phyloP scores from a whole-genome alignment of 2,113 vertebrate species.

The Semnornis frantzii region DNA sequence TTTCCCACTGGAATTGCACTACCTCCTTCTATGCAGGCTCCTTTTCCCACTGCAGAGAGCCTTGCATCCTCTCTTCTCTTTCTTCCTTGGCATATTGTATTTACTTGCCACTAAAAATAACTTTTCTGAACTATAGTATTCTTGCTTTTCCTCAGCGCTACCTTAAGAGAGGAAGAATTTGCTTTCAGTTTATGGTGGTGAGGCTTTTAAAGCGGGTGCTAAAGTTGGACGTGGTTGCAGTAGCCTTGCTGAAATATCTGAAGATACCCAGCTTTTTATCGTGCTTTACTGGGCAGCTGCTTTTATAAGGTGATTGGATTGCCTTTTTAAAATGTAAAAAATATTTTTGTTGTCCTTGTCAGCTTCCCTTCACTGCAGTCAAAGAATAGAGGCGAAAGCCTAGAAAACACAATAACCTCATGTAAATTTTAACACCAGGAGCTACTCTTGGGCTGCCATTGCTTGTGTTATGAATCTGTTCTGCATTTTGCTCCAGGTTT shows the following conservation, averaged over 20 bases:
- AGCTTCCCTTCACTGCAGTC: neutral
- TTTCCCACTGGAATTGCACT: neutral
- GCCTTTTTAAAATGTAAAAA: neutral
- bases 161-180: neutral
- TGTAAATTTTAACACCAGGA: neutral
- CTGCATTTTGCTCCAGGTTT: neutral
- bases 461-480: neutral
- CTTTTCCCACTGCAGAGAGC: neutral
- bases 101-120: neutral
- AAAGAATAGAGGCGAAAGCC: neutral
- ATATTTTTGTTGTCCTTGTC: neutral
- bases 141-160: neutral
- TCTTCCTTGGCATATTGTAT: neutral
- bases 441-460: neutral
- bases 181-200: neutral
- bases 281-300: neutral
- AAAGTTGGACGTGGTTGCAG: neutral
- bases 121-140: neutral
- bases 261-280: neutral
- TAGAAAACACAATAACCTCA: neutral
- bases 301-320: neutral
- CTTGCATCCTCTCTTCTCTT: neutral
- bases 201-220: neutral
- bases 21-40: neutral
- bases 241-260: neutral